Percentiles rank a stretch among this genome's conserved stretches.
Evolutionary conservation across 2,797 vertebrate species (phyloP).

Genomic region (Karalla daura): DNA sequence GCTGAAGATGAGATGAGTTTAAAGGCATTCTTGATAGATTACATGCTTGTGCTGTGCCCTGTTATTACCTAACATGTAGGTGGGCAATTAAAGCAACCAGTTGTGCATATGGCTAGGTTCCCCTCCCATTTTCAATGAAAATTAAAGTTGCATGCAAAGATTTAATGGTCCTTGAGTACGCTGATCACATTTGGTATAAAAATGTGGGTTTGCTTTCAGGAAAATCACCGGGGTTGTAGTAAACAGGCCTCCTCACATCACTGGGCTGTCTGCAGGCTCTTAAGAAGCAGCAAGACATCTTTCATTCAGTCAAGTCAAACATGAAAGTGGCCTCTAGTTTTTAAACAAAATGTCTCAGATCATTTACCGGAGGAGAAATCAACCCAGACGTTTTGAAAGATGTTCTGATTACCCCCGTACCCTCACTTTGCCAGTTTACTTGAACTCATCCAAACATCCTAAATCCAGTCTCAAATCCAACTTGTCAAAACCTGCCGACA

Average conservation of each 20-base stretch:
- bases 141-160: neutral
- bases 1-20: neutral
- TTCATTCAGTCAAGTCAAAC: neutral
- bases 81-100: too few species aligned
- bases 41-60: neutral
- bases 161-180: neutral
- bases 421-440: constrained; percentile 27
- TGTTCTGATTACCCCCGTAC: constrained; percentile 16
- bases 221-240: neutral
- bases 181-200: neutral
- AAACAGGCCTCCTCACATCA: neutral
- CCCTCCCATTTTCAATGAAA: neutral
- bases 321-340: neutral
- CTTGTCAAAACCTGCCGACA: constrained; percentile 65
- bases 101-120: too few species aligned
- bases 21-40: neutral
- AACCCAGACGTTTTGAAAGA: constrained; percentile 1
- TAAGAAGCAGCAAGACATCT: neutral
- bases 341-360: neutral
- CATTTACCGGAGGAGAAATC: constrained; percentile 1
- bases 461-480: constrained; percentile 27
- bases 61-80: neutral
- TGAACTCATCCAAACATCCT: constrained; percentile 42
- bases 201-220: neutral
- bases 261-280: neutral